Percentiles rank a stretch among this genome's conserved stretches.
Conservation (phyloP, 2,797 vertebrate species). For the Sorex maritimensis region DNA sequence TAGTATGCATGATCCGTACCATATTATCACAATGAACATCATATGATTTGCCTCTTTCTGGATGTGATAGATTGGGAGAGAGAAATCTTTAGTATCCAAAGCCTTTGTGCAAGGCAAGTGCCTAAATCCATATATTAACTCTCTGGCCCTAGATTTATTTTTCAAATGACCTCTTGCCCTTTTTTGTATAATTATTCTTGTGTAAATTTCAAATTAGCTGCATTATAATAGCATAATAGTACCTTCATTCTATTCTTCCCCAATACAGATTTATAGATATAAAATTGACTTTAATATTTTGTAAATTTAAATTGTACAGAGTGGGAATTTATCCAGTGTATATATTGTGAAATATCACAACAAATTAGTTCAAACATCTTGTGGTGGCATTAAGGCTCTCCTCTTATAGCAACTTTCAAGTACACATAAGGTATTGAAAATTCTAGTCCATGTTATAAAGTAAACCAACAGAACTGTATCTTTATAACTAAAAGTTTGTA, state of each 20-base stretch:
- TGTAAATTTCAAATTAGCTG: constrained; percentile 25
- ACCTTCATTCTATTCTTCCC: neutral
- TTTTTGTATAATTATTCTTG: neutral
- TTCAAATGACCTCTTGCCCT: neutral
- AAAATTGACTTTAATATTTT: neutral
- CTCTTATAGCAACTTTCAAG: neutral
- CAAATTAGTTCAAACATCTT: neutral
- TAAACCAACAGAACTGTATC: neutral
- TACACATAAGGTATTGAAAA: neutral
- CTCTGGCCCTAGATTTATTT: too few relatives aligned
- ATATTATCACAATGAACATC: neutral
- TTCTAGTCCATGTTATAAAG: neutral
- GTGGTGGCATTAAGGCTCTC: neutral
- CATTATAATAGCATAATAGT: constrained; percentile 22
- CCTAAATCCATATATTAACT: too few relatives aligned
- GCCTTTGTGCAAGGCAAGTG: neutral
- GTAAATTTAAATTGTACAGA: neutral
- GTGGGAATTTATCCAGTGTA: neutral
- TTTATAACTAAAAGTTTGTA: neutral
- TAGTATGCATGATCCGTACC: neutral
- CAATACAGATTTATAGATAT: neutral
- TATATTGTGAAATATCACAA: neutral
- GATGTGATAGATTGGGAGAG: too few relatives aligned
- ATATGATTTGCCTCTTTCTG: neutral
- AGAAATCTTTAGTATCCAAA: neutral